Evolutionary conservation across 2,797 vertebrate genomes (phyloP).

Genomic region (Menidia menidia): DNA sequence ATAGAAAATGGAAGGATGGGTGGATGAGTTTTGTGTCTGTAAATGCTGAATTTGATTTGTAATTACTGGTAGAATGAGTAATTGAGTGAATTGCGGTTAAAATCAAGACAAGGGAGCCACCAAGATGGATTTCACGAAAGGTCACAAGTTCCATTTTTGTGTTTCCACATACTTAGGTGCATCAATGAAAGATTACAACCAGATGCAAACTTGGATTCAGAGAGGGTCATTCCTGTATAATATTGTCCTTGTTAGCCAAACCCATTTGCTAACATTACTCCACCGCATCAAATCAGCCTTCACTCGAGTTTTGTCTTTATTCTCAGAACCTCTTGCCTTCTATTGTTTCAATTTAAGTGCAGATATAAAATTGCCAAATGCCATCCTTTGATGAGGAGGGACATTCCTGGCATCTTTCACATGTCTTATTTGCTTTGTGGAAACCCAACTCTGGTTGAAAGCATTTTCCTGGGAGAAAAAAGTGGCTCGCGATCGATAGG

Average conservation of each 20-base stretch:
- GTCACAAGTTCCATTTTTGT: not conserved
- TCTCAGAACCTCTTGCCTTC: conserved; percentile 35
- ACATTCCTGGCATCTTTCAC: conserved; percentile 79
- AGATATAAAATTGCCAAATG: conserved; percentile 72
- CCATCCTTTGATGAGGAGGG: conserved; percentile 74
- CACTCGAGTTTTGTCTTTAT: conserved; percentile 31
- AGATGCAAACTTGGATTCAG: conserved; percentile 54
- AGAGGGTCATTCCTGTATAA: conserved; percentile 50
- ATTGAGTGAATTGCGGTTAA: not conserved
- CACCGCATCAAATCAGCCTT: conserved; percentile 18
- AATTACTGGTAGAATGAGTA: not conserved
- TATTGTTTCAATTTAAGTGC: conserved; percentile 74
- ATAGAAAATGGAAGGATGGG: no score
- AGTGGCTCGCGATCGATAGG: conserved; percentile 43
- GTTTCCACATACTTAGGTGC: no score
- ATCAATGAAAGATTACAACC: conserved; percentile 41
- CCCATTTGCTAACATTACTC: no score
- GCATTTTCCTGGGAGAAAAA: conserved; percentile 79
- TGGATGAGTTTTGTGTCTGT: not conserved
- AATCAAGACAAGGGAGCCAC: not conserved
- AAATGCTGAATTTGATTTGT: not conserved
- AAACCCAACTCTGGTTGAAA: conserved; percentile 82
- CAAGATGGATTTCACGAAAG: not conserved
- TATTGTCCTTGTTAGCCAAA: no score
- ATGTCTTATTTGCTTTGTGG: conserved; percentile 74